Evolutionary conservation across 2,888 invertebrate species (phyloP), one percentile per base, ranked within the genome.

Genomic region (Cosmia pyralina): DNA sequence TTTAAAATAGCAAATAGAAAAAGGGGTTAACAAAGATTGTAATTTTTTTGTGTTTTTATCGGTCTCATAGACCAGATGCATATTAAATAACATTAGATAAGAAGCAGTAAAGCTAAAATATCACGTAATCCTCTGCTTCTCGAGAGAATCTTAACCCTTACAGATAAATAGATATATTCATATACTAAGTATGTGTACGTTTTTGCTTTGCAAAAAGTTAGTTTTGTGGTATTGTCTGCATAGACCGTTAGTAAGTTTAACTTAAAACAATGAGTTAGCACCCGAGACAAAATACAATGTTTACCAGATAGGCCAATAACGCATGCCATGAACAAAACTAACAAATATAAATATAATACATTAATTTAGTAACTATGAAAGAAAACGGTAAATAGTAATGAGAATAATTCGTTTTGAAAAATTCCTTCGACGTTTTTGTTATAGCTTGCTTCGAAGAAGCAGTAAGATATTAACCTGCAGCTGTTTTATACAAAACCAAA

Each of bases 101-200:
- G 92, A 94, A 94, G 95, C 95, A 90, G 94, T 96, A 96, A 96
- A 96, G 96, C 96, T 95, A 93, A 94, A 93, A 94, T 96, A 96
- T 96, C 96, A 96, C 96, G 89, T 88, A 91, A 93, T 93, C 91
- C 94, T 93, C 94, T 89, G 86, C 89, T 85, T 86, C 75, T 77
- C 78, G 87, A 92, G 94, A 96, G 94, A 94, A 94, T 93, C 88
- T 86, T 85, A 88, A 88, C 85, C 87, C 83, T 87, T 89, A 93
- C 79, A 92, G 90, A 92, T 91, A 91, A 88, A 92, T 92, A 92
- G 85, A 85, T 89, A 88, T 82, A 77, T 82, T 66, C 63, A 66
- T 66, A 75, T 88, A 87, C 84, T 85, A 74, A 74, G 74, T 77
- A 84, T 86, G 82, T 85, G 87, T 87, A 87, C 78, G 82, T 85